Conservation (phyloP, 2,797 vertebrate genomes). For the Rachycentron canadum region DNA sequence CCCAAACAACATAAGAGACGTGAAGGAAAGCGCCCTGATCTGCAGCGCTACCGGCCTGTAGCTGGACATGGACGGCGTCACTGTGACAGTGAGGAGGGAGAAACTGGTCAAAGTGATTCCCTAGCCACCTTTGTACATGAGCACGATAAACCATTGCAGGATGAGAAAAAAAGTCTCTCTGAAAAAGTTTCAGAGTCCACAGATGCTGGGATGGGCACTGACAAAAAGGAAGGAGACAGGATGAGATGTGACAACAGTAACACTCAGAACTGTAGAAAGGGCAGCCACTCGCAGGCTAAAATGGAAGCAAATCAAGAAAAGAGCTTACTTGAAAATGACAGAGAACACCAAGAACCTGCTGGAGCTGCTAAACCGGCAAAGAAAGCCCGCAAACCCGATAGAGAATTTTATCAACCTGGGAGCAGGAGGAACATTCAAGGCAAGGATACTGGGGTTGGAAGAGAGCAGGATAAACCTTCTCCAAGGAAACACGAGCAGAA, state of each 20-base stretch:
- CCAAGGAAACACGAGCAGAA: slow-evolving; percentile 43
- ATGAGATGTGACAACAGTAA: slow-evolving; percentile 63
- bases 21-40: slow-evolving; percentile 82
- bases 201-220: slow-evolving; percentile 22
- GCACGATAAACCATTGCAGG: slow-evolving; percentile 28
- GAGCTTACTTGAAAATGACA: slow-evolving; percentile 40
- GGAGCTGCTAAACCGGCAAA: slow-evolving; percentile 67
- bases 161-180: slow-evolving; percentile 40
- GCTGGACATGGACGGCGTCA: slow-evolving; percentile 55
- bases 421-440: slow-evolving; percentile 85
- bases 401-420: slow-evolving; percentile 96
- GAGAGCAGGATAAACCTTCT: slow-evolving; percentile 68
- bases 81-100: slow-evolving; percentile 79
- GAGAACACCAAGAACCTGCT: slow-evolving; percentile 58
- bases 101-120: slow-evolving; percentile 50
- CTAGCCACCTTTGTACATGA: slow-evolving; percentile 41
- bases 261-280: slow-evolving; percentile 53
- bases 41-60: slow-evolving; percentile 86
- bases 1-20: slow-evolving; percentile 82
- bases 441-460: slow-evolving; percentile 71
- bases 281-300: slow-evolving; percentile 36
- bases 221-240: slow-evolving; percentile 53
- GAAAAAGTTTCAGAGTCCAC: slow-evolving; percentile 47
- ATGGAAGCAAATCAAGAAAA: slow-evolving; percentile 59
- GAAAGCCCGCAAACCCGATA: slow-evolving; percentile 93